These are phyloP conservation scores for Tinea pellionella DNA, from an alignment of 2,888 invertebrate species.

Conservation along the genomic window DNA sequence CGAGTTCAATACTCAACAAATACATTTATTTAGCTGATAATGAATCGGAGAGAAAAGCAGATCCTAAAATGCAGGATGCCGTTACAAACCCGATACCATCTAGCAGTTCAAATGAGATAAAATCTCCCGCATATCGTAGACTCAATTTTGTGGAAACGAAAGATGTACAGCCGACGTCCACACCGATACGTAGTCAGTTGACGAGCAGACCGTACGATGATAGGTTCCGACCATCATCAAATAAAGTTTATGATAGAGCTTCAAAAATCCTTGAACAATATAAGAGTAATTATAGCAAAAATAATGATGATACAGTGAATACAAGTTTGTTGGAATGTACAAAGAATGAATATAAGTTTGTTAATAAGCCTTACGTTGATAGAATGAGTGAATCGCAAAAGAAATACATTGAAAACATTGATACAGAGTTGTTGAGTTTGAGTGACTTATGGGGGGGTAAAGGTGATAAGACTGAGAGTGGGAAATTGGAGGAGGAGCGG, in stretches of 20 bases:
- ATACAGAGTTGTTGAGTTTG: slow-evolving; percentile 64
- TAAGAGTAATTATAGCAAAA: slow-evolving; percentile 36
- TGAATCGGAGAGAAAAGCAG: not conserved
- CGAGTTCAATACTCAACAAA: slow-evolving; percentile 47
- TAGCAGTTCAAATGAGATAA: slow-evolving; percentile 20
- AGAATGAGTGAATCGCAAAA: slow-evolving; percentile 30
- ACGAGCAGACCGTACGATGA: slow-evolving; percentile 28
- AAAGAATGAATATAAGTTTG: slow-evolving; percentile 32
- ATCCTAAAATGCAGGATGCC: not conserved
- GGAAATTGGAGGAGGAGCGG: slow-evolving; percentile 80
- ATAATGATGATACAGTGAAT: slow-evolving; percentile 32
- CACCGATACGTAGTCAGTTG: slow-evolving; percentile 38
- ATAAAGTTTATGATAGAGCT: slow-evolving; percentile 54
- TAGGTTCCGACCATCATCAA: slow-evolving; percentile 47
- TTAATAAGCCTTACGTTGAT: slow-evolving; percentile 47
- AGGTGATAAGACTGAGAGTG: slow-evolving; percentile 36
- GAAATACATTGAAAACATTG: slow-evolving; percentile 47
- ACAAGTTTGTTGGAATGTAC: slow-evolving; percentile 30
- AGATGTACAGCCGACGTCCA: slow-evolving; percentile 55
- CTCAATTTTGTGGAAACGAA: slow-evolving; percentile 46
- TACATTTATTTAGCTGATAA: slow-evolving; percentile 52
- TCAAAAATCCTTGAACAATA: slow-evolving; percentile 57
- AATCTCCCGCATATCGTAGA: slow-evolving; percentile 42
- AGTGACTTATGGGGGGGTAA: slow-evolving; percentile 74
- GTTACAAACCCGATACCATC: not conserved